A percentile compares a stretch with the other conserved stretches of the same genome.
Conservation (phyloP, 2,113 vertebrate genomes). For the Myodes glareolus region DNA sequence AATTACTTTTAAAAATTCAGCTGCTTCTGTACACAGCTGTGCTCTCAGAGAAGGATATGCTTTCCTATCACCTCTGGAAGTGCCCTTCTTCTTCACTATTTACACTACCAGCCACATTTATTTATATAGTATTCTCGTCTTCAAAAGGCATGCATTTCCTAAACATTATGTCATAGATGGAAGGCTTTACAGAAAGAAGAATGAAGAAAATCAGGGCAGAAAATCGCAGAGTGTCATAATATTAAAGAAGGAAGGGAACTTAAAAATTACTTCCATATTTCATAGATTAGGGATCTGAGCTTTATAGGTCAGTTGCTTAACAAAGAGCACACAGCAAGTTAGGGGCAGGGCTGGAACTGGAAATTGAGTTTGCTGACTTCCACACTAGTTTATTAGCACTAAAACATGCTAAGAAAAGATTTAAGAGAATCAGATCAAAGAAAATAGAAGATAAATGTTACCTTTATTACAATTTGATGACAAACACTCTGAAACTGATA, state of each 20-base stretch:
- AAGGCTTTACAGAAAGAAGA: not conserved
- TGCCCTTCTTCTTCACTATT: not conserved
- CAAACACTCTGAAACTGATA: not conserved
- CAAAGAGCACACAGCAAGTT: not conserved
- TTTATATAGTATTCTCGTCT: constrained; percentile 22
- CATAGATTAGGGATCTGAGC: not conserved
- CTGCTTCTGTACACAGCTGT: not conserved
- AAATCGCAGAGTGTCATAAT: not conserved
- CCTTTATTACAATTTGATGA: not conserved
- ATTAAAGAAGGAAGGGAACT: not conserved
- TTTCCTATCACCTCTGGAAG: not conserved
- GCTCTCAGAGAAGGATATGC: not conserved
- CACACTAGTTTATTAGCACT: not conserved
- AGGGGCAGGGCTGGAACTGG: not conserved
- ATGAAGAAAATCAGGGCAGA: not conserved
- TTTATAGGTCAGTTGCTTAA: constrained; percentile 17
- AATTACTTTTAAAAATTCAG: not conserved
- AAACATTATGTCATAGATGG: constrained; percentile 23
- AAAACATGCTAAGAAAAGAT: not conserved
- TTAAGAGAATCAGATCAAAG: not conserved
- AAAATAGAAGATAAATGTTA: not conserved
- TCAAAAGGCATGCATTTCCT: not conserved
- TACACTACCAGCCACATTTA: not conserved
- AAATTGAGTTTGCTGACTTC: not conserved
- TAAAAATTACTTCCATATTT: constrained; percentile 16